phyloP scores from a whole-genome alignment of 2,797 vertebrate species.

The Pseudochirops cupreus region DNA sequence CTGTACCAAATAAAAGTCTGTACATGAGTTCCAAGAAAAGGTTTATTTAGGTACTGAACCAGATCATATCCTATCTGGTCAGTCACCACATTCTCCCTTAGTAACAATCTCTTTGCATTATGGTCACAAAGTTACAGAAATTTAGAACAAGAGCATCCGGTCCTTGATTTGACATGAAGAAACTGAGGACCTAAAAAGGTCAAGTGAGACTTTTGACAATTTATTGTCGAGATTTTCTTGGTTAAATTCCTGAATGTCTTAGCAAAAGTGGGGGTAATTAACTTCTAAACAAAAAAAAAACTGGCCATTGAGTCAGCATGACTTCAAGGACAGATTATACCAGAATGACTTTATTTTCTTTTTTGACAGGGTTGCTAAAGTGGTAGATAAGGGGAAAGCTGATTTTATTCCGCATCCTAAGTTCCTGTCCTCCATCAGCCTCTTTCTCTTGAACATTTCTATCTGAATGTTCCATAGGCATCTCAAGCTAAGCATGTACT shows the following conservation, averaged over 20 bases:
- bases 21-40: conserved; percentile 66
- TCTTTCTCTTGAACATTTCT: neutral
- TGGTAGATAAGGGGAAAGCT: neutral
- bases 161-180: neutral
- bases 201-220: neutral
- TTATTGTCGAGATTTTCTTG: neutral
- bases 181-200: neutral
- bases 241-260: neutral
- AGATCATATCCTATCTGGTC: conserved; percentile 55
- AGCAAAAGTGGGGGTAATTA: neutral
- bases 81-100: neutral
- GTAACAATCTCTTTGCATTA: neutral
- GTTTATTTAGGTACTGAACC: conserved; percentile 24
- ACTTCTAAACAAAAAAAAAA: neutral
- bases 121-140: neutral
- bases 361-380: neutral
- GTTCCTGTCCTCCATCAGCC: neutral
- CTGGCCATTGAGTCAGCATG: neutral
- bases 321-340: neutral
- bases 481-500: neutral
- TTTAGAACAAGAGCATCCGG: neutral
- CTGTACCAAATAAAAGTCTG: conserved; percentile 39
- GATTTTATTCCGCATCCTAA: neutral
- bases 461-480: neutral
- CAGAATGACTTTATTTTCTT: neutral